Conservation (phyloP, 2,797 vertebrate species). For the Ptychobarbus kaznakovi region DNA sequence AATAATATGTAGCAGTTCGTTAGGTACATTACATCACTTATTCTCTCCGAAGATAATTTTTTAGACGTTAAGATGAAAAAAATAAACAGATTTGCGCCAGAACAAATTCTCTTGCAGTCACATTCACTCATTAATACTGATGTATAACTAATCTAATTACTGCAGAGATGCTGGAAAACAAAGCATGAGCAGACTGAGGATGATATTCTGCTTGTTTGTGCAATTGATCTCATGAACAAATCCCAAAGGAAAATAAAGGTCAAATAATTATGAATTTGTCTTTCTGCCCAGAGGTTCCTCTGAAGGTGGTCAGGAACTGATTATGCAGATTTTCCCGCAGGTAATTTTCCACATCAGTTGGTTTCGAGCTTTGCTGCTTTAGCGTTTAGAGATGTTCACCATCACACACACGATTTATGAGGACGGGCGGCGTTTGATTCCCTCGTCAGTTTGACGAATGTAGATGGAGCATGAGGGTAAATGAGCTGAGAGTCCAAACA, state of each 20-base stretch:
- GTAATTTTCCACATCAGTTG: slow-evolving; percentile 55
- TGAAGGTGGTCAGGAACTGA: slow-evolving; percentile 25
- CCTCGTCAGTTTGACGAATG: slow-evolving; percentile 46
- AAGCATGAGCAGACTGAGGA: background rate
- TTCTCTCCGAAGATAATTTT: background rate
- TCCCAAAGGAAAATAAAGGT: too few species aligned
- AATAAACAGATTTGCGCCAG: background rate
- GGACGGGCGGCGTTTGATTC: slow-evolving; percentile 3
- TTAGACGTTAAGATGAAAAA: background rate
- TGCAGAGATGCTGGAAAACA: background rate
- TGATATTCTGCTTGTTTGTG: background rate
- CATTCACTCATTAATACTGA: background rate
- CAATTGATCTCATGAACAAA: background rate
- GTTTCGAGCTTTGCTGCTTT: slow-evolving; percentile 3
- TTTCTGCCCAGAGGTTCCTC: slow-evolving; percentile 12
- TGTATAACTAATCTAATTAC: background rate
- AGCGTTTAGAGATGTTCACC: background rate
- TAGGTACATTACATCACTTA: background rate
- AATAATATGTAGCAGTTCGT: background rate
- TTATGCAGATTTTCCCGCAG: slow-evolving; percentile 49
- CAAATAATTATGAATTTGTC: background rate
- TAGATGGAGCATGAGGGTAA: slow-evolving; percentile 10
- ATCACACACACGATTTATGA: slow-evolving; percentile 29
- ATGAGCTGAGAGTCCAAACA: background rate
- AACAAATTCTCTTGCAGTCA: background rate